Evolutionary conservation across 1,140 invertebrate species (phyloP), one percentile per base, ranked within the genome.

Genomic region (Lordiphosa mommai): DNA sequence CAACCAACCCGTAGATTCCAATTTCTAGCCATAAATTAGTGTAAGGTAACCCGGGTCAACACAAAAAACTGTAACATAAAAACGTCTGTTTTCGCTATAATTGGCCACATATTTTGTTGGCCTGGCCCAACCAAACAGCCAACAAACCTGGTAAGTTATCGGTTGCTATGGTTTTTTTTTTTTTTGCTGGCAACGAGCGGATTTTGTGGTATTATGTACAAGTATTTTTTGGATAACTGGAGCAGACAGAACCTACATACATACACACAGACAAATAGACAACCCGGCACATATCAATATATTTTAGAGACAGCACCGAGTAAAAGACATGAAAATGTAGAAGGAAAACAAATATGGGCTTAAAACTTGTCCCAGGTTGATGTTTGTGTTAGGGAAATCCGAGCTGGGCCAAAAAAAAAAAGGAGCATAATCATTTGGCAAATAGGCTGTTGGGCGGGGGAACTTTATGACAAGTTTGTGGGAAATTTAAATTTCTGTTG

Each of bases 41-140:
- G 40, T 23, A 27, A 43, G 40, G 70, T 57, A 67, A 63, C 58
- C 16, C n/a, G 37, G 6, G 37, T n/a, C 20, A 52, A 48, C 27
- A 20, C 20, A 59, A 57, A 52, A 52, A 53, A 53, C 40, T 72
- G 76, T 53, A 67, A 82, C 72, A 70, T 82, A 84, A 82, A 82
- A 82, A 84, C 77, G 77, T 84, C 77, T 82, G 77, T 84, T 82
- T 77, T 82, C 56, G 72, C 77, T 84, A 82, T 82, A 82, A 82
- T 82, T 82, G 77, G 77, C 77, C 77, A 82, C 77, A 82, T 82
- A 82, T 82, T 84, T 84, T 77, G 72, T 71, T 69, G 72, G 55
- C 53, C 48, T 10, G n/a, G 46, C 30, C 52, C 56, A 72, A 33
- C 56, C 30, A 32, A 53, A 29, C 46, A 47, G 6, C 32, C 7